Conservation (phyloP, 2,113 vertebrate species). For the Emydocephalus ijimae region DNA sequence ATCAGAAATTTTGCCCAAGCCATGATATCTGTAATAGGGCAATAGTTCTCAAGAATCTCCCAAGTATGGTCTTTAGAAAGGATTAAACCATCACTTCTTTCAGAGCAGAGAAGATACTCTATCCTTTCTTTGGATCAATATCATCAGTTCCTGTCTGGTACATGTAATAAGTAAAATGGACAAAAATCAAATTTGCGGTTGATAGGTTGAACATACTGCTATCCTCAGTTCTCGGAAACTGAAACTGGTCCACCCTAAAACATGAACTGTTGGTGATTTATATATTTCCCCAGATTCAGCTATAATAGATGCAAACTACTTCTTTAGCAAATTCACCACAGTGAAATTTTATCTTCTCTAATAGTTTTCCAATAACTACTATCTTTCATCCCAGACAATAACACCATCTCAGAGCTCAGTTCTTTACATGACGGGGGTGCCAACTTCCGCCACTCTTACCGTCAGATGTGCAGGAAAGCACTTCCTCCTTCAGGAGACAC, state of each 20-base stretch:
- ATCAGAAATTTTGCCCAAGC: not conserved
- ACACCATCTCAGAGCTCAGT: slow-evolving; percentile 92
- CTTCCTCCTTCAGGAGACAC: slow-evolving; percentile 80
- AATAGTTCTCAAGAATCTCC: not conserved
- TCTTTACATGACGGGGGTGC: slow-evolving; percentile 87
- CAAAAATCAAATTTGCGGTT: not conserved
- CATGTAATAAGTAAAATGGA: not conserved
- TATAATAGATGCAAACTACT: not conserved
- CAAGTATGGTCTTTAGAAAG: not conserved
- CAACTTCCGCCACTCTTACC: slow-evolving; percentile 85
- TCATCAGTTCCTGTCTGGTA: not conserved
- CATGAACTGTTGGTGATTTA: not conserved
- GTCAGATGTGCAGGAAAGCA: slow-evolving; percentile 83
- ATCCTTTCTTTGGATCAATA: not conserved
- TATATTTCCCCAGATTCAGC: not conserved
- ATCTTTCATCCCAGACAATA: slow-evolving; percentile 76
- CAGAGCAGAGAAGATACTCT: not conserved
- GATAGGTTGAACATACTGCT: not conserved
- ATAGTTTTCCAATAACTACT: not conserved
- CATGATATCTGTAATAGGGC: not conserved
- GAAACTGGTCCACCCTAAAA: not conserved
- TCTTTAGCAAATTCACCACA: not conserved
- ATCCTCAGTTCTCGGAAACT: not conserved
- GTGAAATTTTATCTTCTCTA: not conserved
- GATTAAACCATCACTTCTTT: not conserved